phyloP scores from a whole-genome alignment of 2,113 vertebrate species.

The Festucalex cinctus region DNA sequence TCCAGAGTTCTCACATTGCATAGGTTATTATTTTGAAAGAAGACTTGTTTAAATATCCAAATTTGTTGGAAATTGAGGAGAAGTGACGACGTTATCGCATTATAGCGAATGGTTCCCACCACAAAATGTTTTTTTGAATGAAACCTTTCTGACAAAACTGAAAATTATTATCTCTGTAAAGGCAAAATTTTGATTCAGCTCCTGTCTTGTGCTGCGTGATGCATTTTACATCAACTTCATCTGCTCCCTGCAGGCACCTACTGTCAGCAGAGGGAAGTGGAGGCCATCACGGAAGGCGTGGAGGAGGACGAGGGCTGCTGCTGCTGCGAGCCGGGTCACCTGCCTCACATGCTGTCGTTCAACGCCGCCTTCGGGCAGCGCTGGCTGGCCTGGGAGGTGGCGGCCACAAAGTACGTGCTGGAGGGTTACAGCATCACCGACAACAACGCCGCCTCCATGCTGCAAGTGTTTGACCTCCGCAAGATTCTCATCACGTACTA shows the following conservation, averaged over 20 bases:
- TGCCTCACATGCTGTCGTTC: slow-evolving; percentile 86
- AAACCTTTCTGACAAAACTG: neutral
- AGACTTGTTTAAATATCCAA: neutral
- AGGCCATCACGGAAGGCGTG: slow-evolving; percentile 89
- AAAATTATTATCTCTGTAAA: neutral
- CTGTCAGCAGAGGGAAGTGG: slow-evolving; percentile 91
- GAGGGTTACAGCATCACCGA: slow-evolving; percentile 92
- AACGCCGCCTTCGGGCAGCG: slow-evolving; percentile 91
- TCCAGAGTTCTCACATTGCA: neutral
- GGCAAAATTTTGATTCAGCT: neutral
- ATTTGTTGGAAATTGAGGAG: slow-evolving; percentile 1
- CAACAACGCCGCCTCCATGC: slow-evolving; percentile 89
- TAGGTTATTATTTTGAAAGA: neutral
- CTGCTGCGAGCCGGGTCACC: slow-evolving; percentile 87
- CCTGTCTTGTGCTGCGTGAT: neutral
- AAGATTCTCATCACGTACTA: slow-evolving; percentile 93
- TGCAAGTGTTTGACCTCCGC: slow-evolving; percentile 89
- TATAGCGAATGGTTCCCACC: no score
- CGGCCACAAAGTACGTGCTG: slow-evolving; percentile 86
- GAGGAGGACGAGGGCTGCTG: slow-evolving; percentile 91
- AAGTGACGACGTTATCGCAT: no score
- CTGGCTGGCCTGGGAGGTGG: slow-evolving; percentile 91
- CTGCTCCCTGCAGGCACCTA: slow-evolving; percentile 75
- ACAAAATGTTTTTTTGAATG: no score
- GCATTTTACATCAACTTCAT: neutral